phyloP scores from a whole-genome alignment of 2,113 vertebrate genomes.

The Bothrops jararaca region DNA sequence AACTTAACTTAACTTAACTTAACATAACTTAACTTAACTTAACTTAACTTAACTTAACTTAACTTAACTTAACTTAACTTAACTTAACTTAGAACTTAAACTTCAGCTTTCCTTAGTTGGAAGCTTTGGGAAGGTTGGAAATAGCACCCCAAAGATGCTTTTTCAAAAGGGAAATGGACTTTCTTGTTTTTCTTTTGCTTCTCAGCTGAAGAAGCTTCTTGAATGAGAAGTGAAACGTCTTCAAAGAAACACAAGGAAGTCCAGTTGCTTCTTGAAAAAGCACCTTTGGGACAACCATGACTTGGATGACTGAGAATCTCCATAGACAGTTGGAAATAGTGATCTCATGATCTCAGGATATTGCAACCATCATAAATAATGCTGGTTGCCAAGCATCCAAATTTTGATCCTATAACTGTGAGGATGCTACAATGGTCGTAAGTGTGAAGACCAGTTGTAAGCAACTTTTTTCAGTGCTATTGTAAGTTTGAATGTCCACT shows the following conservation, averaged over 20 bases:
- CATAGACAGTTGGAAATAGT: not conserved
- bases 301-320: too few species aligned
- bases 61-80: not conserved
- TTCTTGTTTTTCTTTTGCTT: too few species aligned
- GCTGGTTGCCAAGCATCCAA: not conserved
- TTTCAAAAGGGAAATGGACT: too few species aligned
- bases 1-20: too few species aligned
- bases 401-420: not conserved
- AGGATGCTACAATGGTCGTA: not conserved
- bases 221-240: too few species aligned
- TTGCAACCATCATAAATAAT: not conserved
- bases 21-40: not conserved
- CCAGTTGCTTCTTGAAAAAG: too few species aligned
- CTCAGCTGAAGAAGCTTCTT: too few species aligned
- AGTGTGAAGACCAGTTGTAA: not conserved
- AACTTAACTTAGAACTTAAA: not conserved
- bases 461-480: too few species aligned
- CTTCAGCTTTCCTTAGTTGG: not conserved
- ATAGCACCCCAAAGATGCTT: not conserved
- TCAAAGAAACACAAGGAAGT: too few species aligned
- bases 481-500: too few species aligned
- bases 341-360: not conserved
- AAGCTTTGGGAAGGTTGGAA: not conserved
- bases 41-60: too few species aligned
- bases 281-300: too few species aligned